Base-by-base conservation (phyloP, 1,140 invertebrate species). In the Linepithema humile region DNA sequence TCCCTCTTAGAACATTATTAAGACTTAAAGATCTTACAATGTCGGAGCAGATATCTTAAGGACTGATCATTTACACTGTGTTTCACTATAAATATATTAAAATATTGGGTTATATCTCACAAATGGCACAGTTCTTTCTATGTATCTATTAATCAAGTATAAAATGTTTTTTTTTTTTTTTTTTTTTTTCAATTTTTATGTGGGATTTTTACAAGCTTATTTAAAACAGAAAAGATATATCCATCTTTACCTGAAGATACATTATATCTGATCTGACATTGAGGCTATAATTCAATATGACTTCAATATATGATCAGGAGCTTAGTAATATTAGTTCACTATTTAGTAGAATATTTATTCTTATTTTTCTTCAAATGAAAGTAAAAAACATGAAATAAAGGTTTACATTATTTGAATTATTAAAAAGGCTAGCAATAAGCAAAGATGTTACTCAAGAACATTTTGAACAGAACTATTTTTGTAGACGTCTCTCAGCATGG, bases 271-370 rank as follows among this genome's bases (percentile, higher is more conserved):
- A n/a, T n/a, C n/a, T n/a, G n/a, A n/a, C n/a, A n/a, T n/a, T n/a
- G n/a, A n/a, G n/a, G 40, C 23, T n/a, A 20, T 9, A 1, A 15
- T n/a, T 26, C 35, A 20, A 32, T 2, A 45, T 32, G 7, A 23
- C 5, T 53, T 53, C 10, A 53, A 12, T 38, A 38, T 72, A 12
- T 4, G n/a, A 53, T 53, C n/a, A 7, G n/a, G 10, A 20, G 15
- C n/a, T 50, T 70, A 35, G 53, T 35, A 29, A 7, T 55, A 35
- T 10, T 70, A 23, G n/a, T n/a, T n/a, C n/a, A n/a, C n/a, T n/a
- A n/a, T n/a, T n/a, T n/a, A 43, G 20, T 29, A 55, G 48, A 12
- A 72, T 72, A 72, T 72, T 69, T 69, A 69, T 69, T 69, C 23
- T 55, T 55, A n/a, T 55, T 50, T 72, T n/a, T 48, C 15, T 17